These are phyloP conservation scores for Drosophila borborema DNA, from an alignment of 2,888 invertebrate species.

Conservation along the genomic window DNA sequence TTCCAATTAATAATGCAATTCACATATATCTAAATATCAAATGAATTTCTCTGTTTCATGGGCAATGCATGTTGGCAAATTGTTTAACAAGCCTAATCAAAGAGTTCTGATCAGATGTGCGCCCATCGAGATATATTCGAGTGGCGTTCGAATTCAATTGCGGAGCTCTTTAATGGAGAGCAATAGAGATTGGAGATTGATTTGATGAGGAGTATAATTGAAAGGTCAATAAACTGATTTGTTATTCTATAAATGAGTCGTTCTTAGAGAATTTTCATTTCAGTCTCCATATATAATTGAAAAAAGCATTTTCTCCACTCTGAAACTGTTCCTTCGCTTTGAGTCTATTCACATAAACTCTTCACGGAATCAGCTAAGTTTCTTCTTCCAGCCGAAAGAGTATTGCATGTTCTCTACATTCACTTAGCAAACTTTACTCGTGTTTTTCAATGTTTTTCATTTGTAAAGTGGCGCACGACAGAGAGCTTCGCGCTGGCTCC, in stretches of 20 bases:
- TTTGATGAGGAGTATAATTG: neutral
- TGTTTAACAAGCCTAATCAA: constrained; percentile 22
- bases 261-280: too few relatives aligned
- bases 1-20: constrained; percentile 40
- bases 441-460: constrained; percentile 51
- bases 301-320: too few relatives aligned
- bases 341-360: too few relatives aligned
- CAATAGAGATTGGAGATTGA: neutral
- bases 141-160: neutral
- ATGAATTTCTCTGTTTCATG: neutral
- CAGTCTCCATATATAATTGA: too few relatives aligned
- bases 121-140: neutral
- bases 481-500: constrained; percentile 19
- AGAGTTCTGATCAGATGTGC: neutral
- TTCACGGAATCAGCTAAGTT: neutral
- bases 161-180: neutral
- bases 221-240: neutral
- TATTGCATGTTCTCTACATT: neutral
- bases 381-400: neutral
- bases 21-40: constrained; percentile 14
- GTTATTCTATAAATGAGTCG: too few relatives aligned
- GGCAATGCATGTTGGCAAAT: neutral
- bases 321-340: too few relatives aligned
- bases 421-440: neutral
- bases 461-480: constrained; percentile 56